Percentiles rank a stretch among this genome's conserved stretches.
phyloP scores from a whole-genome alignment of 1,140 invertebrate species.

The Pemphigus obesinymphae region DNA sequence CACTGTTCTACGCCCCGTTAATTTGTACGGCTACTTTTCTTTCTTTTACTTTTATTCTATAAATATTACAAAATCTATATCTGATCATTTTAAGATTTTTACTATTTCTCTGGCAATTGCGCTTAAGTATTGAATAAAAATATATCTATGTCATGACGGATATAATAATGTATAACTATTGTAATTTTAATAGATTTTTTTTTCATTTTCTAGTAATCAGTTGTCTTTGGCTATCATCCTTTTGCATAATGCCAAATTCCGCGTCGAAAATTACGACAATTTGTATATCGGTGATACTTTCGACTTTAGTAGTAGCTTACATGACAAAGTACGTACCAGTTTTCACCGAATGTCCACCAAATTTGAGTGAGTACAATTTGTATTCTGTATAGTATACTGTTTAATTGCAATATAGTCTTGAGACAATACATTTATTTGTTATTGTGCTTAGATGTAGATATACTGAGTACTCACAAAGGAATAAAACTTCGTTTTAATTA shows the following conservation, averaged over 20 bases:
- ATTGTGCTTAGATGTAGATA: no score
- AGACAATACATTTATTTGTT: no score
- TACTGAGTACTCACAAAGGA: no score
- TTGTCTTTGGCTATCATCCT: conserved; percentile 8
- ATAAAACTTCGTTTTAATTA: no score
- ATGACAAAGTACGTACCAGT: neutral
- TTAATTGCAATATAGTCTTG: no score
- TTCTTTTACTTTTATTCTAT: neutral
- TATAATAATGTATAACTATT: no score
- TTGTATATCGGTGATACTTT: neutral
- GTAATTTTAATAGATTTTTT: neutral
- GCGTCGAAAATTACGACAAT: neutral
- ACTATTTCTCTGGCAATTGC: no score
- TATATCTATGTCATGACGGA: no score
- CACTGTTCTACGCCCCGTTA: neutral
- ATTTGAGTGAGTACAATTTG: conserved; percentile 3
- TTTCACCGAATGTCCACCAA: neutral
- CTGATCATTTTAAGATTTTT: no score
- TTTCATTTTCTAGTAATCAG: neutral
- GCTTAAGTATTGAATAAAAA: no score
- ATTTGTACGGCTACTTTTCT: neutral
- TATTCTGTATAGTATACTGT: no score
- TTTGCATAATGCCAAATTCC: neutral
- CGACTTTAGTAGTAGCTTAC: neutral
- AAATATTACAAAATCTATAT: no score